These are phyloP conservation scores for Archaeoteleia sp. DNA, from an alignment of 2,888 invertebrate species.

Conservation along the genomic window DNA sequence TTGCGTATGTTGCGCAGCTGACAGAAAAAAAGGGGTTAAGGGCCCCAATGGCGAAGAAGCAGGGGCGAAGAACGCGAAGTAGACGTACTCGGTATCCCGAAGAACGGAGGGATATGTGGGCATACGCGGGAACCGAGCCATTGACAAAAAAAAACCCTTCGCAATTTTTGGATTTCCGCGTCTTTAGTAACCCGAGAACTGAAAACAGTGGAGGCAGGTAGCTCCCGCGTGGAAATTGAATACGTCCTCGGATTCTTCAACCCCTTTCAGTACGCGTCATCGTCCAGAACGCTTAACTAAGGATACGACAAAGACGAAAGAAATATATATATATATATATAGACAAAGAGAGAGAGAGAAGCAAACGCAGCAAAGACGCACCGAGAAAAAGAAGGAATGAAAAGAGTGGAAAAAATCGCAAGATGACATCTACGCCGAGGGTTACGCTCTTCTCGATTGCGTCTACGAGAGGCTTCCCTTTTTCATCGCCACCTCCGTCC, in stretches of 20 bases:
- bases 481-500: constrained; percentile 46
- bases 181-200: constrained; percentile 73
- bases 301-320: constrained; percentile 24
- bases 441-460: constrained; percentile 52
- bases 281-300: constrained; percentile 23
- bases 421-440: constrained; percentile 70
- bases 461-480: constrained; percentile 17
- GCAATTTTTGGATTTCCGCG: constrained; percentile 73
- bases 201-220: constrained; percentile 68
- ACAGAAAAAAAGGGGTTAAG: constrained; percentile 73
- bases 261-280: constrained; percentile 57
- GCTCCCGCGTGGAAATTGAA: constrained; percentile 53
- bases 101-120: constrained; percentile 22
- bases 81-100: constrained; percentile 41
- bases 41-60: constrained; percentile 60
- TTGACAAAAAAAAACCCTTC: constrained; percentile 60
- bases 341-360: constrained; percentile 9
- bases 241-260: constrained; percentile 48
- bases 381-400: constrained; percentile 36
- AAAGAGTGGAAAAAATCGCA: constrained; percentile 62
- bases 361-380: constrained; percentile 32
- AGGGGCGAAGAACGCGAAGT: constrained; percentile 54
- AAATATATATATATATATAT: too few species aligned
- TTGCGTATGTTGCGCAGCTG: constrained; percentile 70
- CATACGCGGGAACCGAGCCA: constrained; percentile 44